Evolutionary conservation across 2,797 vertebrate species (phyloP).

Genomic region (Poecilia velifera): DNA sequence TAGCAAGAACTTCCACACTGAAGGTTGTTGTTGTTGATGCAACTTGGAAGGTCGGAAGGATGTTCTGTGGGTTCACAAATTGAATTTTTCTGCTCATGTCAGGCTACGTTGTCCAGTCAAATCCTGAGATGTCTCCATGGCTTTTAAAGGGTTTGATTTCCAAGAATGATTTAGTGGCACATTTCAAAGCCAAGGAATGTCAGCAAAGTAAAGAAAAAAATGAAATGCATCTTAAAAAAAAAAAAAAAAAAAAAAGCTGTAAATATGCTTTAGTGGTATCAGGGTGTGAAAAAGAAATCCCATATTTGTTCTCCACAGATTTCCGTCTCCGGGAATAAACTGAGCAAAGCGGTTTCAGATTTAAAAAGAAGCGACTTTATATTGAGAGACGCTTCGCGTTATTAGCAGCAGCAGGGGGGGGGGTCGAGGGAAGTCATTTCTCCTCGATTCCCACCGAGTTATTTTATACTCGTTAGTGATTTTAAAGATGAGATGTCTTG

Average conservation of each 20-base stretch:
- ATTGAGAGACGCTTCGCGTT: constrained; percentile 39
- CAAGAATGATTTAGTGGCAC: not conserved
- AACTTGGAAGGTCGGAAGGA: not conserved
- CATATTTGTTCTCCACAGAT: not conserved
- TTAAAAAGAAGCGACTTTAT: constrained; percentile 43
- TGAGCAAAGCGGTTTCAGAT: constrained; percentile 23
- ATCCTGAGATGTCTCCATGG: not conserved
- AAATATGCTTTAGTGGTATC: not conserved
- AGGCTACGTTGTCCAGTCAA: not conserved
- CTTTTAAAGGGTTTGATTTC: not conserved
- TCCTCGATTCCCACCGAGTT: constrained; percentile 51
- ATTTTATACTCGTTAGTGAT: constrained; percentile 57
- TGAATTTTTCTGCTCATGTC: not conserved
- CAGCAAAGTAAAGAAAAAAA: not conserved
- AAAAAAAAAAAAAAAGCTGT: not conserved
- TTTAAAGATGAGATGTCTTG: constrained; percentile 41
- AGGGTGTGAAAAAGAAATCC: not conserved
- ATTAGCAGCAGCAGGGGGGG: constrained; percentile 49
- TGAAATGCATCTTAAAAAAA: not conserved
- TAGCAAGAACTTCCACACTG: not conserved
- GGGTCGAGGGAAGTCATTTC: constrained; percentile 44
- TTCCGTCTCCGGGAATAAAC: constrained; percentile 6
- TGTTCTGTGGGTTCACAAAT: not conserved
- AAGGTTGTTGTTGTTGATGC: not conserved
- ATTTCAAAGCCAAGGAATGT: not conserved